Conservation (phyloP, 2,888 invertebrate species). For the Trichogramma evanescens region DNA sequence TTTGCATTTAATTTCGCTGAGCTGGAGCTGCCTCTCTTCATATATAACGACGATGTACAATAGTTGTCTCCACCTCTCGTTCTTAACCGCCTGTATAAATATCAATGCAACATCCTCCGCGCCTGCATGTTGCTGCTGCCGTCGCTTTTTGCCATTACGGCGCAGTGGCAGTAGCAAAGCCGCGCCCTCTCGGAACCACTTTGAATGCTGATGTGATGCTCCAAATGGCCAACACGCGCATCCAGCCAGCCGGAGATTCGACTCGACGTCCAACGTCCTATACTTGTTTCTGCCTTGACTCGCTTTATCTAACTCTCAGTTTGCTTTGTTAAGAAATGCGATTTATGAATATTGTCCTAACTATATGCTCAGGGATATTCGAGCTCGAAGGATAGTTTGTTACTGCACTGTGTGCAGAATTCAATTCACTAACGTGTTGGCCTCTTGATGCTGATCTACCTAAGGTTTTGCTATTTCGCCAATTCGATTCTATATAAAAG, state of each 20-base stretch:
- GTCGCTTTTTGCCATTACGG: slow-evolving; percentile 26
- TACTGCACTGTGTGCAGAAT: too few relatives aligned
- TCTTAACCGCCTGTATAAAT: slow-evolving; percentile 39
- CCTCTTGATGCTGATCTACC: too few relatives aligned
- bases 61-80: slow-evolving; percentile 1
- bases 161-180: slow-evolving; percentile 12
- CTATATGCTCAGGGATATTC: too few relatives aligned
- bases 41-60: too few relatives aligned
- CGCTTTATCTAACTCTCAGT: slow-evolving; percentile 10
- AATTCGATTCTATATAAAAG: too few relatives aligned
- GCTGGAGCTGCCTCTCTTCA: too few relatives aligned
- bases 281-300: slow-evolving; percentile 10
- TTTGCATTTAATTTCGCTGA: slow-evolving; percentile 46
- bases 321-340: slow-evolving; percentile 35
- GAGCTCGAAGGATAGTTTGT: too few relatives aligned
- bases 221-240: slow-evolving; percentile 4
- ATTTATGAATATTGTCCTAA: slow-evolving; percentile 37
- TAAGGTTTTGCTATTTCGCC: too few relatives aligned
- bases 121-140: slow-evolving; percentile 45
- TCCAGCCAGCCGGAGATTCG: not conserved
- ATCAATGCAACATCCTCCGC: slow-evolving; percentile 48
- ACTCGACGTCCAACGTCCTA: too few relatives aligned
- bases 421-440: too few relatives aligned
- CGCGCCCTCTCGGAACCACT: slow-evolving; percentile 36
- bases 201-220: slow-evolving; percentile 47